Base-by-base conservation (phyloP, 92 coral and sea anemone species). In the Palythoa caribaeorum region DNA sequence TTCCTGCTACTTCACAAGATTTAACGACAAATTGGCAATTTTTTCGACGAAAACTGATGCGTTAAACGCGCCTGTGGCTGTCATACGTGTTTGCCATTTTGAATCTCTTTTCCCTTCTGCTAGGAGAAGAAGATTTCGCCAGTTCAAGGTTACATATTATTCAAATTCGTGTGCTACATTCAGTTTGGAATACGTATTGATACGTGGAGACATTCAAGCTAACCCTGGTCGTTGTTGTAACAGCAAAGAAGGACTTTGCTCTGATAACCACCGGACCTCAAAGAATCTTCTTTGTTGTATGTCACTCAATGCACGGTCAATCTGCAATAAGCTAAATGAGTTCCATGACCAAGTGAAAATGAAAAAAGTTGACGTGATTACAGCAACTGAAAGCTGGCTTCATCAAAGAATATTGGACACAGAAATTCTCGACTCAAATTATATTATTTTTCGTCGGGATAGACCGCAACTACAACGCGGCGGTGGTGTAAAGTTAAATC, bases 331-430 rank as follows among this genome's bases (percentile, higher is more conserved):
- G 79, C 88, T 71, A 80, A 73, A 75, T 55, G 89, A 86, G 89
- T 75, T 86, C 60, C 77, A 86, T 63, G 83, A 86, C 59, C 36
- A 50, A 55, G 89, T 86, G 53, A 86, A 86, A 76, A 74, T 75
- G 51, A 85, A 69, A 70, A 84, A 84, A 71, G 79, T 55, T 38
- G 80, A 84, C 50, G 55, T 84, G 79, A 52, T 48, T 53, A 2
- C 89, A 73, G 83, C 72, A 50, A 72, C 73, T 73, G 88, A 85
- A 85, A 85, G 81, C 47, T 85, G 88, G 81, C 88, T 72, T 73
- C 88, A 73, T 85, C 88, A 85, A 85, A 60, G 89, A 74, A 86
- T 86, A 17, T 38, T 86, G 83, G 89, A 86, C 76, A 73, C 89
- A 36, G 89, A 50, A 78, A 53, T 53, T 78, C 71, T 78, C 37